Percentiles rank a stretch among this genome's conserved stretches.
Conservation (phyloP, 2,113 vertebrate genomes). For the Melanotaenia duboulayi region DNA sequence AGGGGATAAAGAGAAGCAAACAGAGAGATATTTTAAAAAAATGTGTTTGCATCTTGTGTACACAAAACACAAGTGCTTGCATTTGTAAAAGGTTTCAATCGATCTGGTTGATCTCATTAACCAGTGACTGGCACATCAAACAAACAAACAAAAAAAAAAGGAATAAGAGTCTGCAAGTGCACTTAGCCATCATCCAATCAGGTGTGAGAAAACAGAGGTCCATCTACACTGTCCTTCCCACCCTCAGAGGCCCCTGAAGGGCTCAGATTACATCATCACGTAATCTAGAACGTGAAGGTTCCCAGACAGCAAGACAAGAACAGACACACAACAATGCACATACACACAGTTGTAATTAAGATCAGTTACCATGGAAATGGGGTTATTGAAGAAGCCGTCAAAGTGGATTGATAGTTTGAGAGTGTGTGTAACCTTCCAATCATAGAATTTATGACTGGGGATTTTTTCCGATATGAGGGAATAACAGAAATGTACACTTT, state of each 20-base stretch:
- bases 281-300: conserved; percentile 72
- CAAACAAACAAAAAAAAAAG: conserved; percentile 10
- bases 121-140: conserved; percentile 71
- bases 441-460: conserved; percentile 27
- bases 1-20: conserved; percentile 37
- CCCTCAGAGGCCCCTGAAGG: conserved; percentile 62
- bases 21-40: conserved; percentile 40
- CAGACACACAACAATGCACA: conserved; percentile 34
- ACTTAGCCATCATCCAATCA: conserved; percentile 63
- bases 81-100: conserved; percentile 74
- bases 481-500: conserved; percentile 25
- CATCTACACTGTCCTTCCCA: conserved; percentile 44
- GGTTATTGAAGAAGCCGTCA: conserved; percentile 62
- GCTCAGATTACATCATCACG: conserved; percentile 71
- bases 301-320: conserved; percentile 55
- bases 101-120: conserved; percentile 76
- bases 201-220: conserved; percentile 57
- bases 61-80: conserved; percentile 59
- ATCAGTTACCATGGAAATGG: conserved; percentile 76
- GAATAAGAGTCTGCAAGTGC: conserved; percentile 46
- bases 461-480: conserved; percentile 16
- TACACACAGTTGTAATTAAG: conserved; percentile 60
- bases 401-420: conserved; percentile 54
- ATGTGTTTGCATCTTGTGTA: conserved; percentile 51
- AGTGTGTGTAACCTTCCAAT: conserved; percentile 26